Evolutionary conservation across 1,140 invertebrate species (phyloP).

Genomic region (Aphis craccivora): DNA sequence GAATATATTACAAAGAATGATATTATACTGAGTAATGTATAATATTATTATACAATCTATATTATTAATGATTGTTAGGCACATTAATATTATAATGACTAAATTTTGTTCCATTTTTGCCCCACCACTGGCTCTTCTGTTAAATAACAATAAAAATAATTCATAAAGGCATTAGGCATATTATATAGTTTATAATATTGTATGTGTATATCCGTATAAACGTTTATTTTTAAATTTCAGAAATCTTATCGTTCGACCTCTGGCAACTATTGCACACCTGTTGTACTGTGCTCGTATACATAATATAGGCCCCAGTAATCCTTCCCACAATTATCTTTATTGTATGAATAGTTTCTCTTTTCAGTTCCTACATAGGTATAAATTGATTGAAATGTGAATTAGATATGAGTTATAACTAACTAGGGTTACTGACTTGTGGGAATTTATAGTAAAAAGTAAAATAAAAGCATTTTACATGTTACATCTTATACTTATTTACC

Average conservation of each 20-base stretch:
- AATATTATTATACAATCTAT: not conserved
- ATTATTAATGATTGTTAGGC: not conserved
- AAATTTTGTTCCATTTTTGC: not conserved
- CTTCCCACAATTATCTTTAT: no score
- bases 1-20: not conserved
- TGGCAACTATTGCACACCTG: not conserved
- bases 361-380: not conserved
- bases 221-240: not conserved
- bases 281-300: not conserved
- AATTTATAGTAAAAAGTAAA: no score
- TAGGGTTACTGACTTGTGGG: no score
- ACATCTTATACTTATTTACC: no score
- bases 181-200: not conserved
- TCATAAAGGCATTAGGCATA: not conserved
- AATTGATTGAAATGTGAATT: not conserved
- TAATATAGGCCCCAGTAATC: not conserved
- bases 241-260: not conserved
- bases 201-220: not conserved
- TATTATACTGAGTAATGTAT: not conserved
- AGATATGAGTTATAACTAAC: not conserved
- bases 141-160: not conserved
- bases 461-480: no score
- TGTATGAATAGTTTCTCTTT: not conserved
- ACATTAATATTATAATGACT: not conserved
- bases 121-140: not conserved